A percentile compares a stretch with the other conserved stretches of the same genome.
Conservation (phyloP, 1,140 invertebrate genomes). For the Bombus sylvicola region DNA sequence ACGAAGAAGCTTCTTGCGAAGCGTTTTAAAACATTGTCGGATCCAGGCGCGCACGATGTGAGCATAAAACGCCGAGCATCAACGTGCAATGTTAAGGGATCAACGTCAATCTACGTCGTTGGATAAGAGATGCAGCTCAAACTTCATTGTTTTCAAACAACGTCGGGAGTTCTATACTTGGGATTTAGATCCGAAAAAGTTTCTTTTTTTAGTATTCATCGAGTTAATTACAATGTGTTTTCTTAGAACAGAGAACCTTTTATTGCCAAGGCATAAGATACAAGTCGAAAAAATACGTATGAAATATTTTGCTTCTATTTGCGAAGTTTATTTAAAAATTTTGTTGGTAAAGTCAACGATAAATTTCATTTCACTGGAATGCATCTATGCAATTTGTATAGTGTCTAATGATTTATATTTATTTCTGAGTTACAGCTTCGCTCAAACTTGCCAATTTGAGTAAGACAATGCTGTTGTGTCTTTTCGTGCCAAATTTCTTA, state of each 20-base stretch:
- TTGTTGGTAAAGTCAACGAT: neutral
- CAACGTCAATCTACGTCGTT: conserved; percentile 16
- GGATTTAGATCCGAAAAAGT: neutral
- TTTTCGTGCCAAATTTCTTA: neutral
- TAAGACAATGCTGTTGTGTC: neutral
- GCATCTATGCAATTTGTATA: neutral
- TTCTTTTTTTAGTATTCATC: neutral
- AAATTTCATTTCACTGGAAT: neutral
- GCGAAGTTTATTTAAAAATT: neutral
- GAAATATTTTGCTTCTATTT: neutral
- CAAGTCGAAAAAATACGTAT: neutral
- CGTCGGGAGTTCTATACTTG: neutral
- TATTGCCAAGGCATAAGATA: fast-evolving
- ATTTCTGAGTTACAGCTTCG: neutral
- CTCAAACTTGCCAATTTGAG: neutral
- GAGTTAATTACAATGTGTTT: neutral
- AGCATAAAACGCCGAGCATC: neutral
- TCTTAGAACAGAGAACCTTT: neutral
- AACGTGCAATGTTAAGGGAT: conserved; percentile 21
- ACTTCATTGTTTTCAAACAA: neutral
- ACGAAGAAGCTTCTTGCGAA: neutral
- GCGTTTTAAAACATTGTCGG: conserved; percentile 39
- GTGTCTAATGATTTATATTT: neutral
- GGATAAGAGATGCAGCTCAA: neutral
- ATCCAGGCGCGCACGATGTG: neutral